Evolutionary conservation across 1,140 invertebrate genomes (phyloP).

Genomic region (Hestina assimilis): DNA sequence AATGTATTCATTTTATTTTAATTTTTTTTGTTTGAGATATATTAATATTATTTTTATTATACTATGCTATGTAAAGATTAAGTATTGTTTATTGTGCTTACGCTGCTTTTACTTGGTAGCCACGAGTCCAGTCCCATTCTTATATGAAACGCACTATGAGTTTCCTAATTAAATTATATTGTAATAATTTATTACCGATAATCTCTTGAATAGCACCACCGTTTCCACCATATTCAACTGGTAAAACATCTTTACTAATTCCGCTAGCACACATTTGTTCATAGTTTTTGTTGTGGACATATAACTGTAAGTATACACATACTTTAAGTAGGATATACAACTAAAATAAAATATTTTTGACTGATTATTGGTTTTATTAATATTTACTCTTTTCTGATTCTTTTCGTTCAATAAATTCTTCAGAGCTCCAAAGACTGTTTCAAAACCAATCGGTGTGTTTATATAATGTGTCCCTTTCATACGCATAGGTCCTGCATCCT

Average conservation of each 20-base stretch:
- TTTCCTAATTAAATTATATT: no score
- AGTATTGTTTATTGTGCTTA: no score
- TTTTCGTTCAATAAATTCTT: constrained; percentile 70
- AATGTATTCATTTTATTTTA: no score
- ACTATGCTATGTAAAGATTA: no score
- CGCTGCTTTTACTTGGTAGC: no score
- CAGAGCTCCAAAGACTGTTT: constrained; percentile 71
- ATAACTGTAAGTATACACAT: constrained; percentile 38
- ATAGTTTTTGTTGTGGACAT: constrained; percentile 60
- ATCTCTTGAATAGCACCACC: constrained; percentile 51
- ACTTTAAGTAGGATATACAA: neutral
- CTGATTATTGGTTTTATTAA: constrained; percentile 37
- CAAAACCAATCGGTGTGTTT: constrained; percentile 77
- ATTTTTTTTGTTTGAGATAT: no score
- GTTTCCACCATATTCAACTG: constrained; percentile 65
- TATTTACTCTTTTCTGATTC: constrained; percentile 48
- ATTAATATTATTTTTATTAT: no score
- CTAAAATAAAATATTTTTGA: neutral
- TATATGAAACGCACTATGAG: no score
- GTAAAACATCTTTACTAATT: constrained; percentile 64
- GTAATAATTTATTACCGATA: constrained; percentile 37
- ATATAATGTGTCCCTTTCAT: constrained; percentile 81
- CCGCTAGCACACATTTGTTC: constrained; percentile 59
- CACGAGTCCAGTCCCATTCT: no score
- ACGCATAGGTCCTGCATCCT: constrained; percentile 80